phyloP scores from a whole-genome alignment of 2,797 vertebrate genomes.

The Protonibea diacanthus region DNA sequence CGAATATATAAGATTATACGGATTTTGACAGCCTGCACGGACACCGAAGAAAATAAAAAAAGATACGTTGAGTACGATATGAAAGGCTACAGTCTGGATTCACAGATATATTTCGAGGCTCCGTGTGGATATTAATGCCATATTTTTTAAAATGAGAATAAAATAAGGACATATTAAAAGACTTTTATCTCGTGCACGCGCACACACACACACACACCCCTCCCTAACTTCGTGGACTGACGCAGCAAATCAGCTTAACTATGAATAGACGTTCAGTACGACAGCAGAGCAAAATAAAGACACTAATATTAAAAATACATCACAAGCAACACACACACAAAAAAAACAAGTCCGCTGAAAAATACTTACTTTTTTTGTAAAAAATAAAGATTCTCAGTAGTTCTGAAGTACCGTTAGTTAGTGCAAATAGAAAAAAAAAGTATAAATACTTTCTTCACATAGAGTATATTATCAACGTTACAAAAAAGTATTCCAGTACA shows the following conservation, averaged over 20 bases:
- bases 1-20: background rate
- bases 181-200: conserved; percentile 26
- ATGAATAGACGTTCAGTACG: conserved; percentile 41
- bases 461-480: conserved; percentile 78
- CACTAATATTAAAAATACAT: background rate
- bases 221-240: conserved; percentile 81
- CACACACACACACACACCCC: conserved; percentile 59
- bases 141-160: background rate
- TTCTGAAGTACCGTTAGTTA: conserved; percentile 85
- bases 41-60: background rate
- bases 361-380: conserved; percentile 84
- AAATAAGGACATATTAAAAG: background rate
- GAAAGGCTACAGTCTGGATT: background rate
- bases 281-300: conserved; percentile 12
- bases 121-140: background rate
- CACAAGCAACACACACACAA: background rate
- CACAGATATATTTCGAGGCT: background rate
- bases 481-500: conserved; percentile 86
- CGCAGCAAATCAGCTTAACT: conserved; percentile 83
- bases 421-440: conserved; percentile 86
- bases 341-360: no score
- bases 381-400: conserved; percentile 84
- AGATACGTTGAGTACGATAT: background rate
- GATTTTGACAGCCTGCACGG: background rate
- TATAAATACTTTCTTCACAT: conserved; percentile 87